Evolutionary conservation across 2,113 vertebrate species (phyloP), one percentile per base, ranked within the genome.

Genomic region (Scolopax mira): DNA sequence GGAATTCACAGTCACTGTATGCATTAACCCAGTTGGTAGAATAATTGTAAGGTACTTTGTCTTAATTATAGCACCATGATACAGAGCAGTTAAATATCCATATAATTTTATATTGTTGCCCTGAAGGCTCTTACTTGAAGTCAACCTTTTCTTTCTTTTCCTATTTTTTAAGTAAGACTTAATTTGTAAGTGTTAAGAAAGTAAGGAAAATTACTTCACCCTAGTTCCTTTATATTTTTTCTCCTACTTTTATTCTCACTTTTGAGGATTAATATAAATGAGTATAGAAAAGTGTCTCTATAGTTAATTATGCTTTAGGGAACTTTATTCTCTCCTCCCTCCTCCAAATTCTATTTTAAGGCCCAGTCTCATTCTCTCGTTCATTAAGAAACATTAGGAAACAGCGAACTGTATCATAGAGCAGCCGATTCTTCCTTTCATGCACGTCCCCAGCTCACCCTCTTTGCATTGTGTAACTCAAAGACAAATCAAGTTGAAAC

Each of bases 301-400:
- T 74, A 61, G 69, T 94, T 81, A 80, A 96, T 91, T 89, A 92
- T 69, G 65, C 75, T 95, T 86, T 88, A 81, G 80, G 66, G 82
- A 85, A 91, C 64, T 87, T 95, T 88, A 88, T 96, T 93, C 87
- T 90, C 55, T 83, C 60, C 65, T 89, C 51, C 73, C 78, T 94
- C 88, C 46, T n/a, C 28, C 85, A 83, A 85, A 79, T 90, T 94
- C 90, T 97, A 93, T 95, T 95, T 95, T 93, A 91, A 91, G 79
- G 60, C 61, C 44, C 39, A 66, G 33, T 82, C 46, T 90, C 44
- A 61, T 79, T 90, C 85, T 90, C 58, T 66, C 5, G 11, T 95
- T 96, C 96, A 96, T 96, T 96, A 97, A 81, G 90, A 95, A 94
- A 93, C 85, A 90, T 95, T 60, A 90, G 51, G 28, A 85, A 92